Percentiles rank a stretch among this genome's conserved stretches.
Evolutionary conservation across 2,113 vertebrate species (phyloP).

Genomic region (Stigmatopora argus): DNA sequence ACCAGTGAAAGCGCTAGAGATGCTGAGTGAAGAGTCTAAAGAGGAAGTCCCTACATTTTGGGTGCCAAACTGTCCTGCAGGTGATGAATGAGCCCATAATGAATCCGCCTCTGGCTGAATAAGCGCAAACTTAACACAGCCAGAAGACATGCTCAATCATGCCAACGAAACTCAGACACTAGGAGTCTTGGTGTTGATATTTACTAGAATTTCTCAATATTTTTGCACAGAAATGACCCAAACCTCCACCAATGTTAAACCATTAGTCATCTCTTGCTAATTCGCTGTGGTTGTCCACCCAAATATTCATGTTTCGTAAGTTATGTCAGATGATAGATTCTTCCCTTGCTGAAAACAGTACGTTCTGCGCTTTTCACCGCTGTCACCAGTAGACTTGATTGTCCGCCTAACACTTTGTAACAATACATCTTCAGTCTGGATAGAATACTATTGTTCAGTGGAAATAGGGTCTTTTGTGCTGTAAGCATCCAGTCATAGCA

Average conservation of each 20-base stretch:
- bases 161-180: not conserved
- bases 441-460: constrained; percentile 22
- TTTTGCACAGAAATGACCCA: not conserved
- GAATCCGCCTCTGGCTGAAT: constrained; percentile 52
- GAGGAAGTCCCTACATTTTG: constrained; percentile 10
- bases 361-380: constrained; percentile 32
- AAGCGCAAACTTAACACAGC: constrained; percentile 57
- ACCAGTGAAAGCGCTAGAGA: constrained; percentile 25
- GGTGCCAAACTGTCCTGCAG: constrained; percentile 57
- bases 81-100: constrained; percentile 72
- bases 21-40: constrained; percentile 10
- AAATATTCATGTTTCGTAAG: constrained; percentile 31
- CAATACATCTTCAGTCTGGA: constrained; percentile 33
- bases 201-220: not conserved
- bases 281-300: constrained; percentile 22
- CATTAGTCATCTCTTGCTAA: constrained; percentile 14
- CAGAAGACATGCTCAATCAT: constrained; percentile 31
- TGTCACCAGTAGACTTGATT: constrained; percentile 33
- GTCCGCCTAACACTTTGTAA: constrained; percentile 37
- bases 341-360: constrained; percentile 35
- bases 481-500: not conserved
- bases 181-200: not conserved
- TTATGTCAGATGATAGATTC: constrained; percentile 43
- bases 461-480: not conserved
- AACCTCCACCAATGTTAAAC: not conserved